Evolutionary conservation across 2,113 vertebrate genomes (phyloP).

Genomic region (Rhineura floridana): DNA sequence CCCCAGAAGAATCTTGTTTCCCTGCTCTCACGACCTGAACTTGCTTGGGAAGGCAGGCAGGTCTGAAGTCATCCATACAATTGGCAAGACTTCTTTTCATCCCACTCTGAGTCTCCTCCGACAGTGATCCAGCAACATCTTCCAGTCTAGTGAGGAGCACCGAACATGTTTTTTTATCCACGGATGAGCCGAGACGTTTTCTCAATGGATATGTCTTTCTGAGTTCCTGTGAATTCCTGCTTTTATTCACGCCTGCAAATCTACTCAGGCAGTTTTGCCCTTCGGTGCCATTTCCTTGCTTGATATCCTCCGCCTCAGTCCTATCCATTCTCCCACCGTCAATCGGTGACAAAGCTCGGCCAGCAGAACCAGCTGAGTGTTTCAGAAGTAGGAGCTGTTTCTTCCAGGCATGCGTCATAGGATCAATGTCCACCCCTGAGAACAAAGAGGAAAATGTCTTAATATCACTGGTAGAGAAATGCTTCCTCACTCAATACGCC

Average conservation of each 20-base stretch:
- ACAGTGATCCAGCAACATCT: conserved; percentile 74
- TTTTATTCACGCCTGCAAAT: conserved; percentile 48
- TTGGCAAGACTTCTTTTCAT: conserved; percentile 65
- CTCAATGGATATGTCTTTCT: conserved; percentile 83
- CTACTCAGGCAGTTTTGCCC: conserved; percentile 34
- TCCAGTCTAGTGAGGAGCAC: conserved; percentile 91
- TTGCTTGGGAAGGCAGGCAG: conserved; percentile 58
- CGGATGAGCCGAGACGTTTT: conserved; percentile 71
- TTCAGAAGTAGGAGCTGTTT: conserved; percentile 78
- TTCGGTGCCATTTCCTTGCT: conserved; percentile 59
- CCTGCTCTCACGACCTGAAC: conserved; percentile 56
- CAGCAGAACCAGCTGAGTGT: conserved; percentile 68
- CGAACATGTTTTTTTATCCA: conserved; percentile 85
- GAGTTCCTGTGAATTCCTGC: conserved; percentile 60
- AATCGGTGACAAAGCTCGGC: conserved; percentile 64
- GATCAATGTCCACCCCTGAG: conserved; percentile 71
- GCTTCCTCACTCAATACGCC: conserved; percentile 33
- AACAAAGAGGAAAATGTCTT: conserved; percentile 58
- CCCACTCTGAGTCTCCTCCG: conserved; percentile 69
- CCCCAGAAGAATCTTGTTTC: conserved; percentile 48
- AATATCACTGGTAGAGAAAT: conserved; percentile 40
- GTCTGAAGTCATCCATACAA: conserved; percentile 67
- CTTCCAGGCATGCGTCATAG: conserved; percentile 82
- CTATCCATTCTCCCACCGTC: conserved; percentile 74
- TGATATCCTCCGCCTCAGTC: conserved; percentile 39